These are phyloP conservation scores for Halichoerus grypus DNA, from an alignment of 2,113 vertebrate species.

Conservation along the genomic window DNA sequence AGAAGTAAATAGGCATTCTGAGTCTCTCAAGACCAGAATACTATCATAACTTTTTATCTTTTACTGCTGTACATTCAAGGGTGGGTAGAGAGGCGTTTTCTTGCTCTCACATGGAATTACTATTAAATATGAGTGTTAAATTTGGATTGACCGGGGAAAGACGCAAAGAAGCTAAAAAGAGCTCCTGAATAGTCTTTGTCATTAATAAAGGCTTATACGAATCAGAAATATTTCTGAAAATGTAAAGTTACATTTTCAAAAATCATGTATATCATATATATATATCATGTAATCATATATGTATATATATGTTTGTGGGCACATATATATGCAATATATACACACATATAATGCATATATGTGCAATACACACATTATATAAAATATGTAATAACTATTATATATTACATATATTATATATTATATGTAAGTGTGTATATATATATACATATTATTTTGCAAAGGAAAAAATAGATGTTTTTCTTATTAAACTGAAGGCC, in stretches of 20 bases:
- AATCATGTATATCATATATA: not conserved
- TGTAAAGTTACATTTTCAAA: not conserved
- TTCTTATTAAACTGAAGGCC: constrained; percentile 23
- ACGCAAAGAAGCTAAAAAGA: constrained; percentile 10
- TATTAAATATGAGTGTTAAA: constrained; percentile 64
- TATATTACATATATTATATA: too few relatives aligned
- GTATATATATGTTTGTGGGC: not conserved
- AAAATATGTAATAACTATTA: too few relatives aligned
- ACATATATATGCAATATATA: not conserved
- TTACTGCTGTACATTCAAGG: constrained; percentile 54
- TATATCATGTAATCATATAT: not conserved
- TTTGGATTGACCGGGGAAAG: constrained; percentile 60
- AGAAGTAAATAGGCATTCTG: constrained; percentile 79
- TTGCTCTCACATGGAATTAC: constrained; percentile 63
- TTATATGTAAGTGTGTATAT: not conserved
- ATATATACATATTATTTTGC: not conserved
- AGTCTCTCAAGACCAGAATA: constrained; percentile 78
- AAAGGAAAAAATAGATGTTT: not conserved
- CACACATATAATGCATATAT: not conserved
- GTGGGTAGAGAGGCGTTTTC: constrained; percentile 59
- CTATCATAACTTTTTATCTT: constrained; percentile 76
- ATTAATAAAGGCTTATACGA: not conserved
- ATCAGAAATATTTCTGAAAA: constrained; percentile 28
- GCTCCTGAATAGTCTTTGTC: not conserved
- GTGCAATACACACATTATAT: not conserved